Evolutionary conservation across 2,888 invertebrate genomes (phyloP).

Genomic region (Heliconius sara): DNA sequence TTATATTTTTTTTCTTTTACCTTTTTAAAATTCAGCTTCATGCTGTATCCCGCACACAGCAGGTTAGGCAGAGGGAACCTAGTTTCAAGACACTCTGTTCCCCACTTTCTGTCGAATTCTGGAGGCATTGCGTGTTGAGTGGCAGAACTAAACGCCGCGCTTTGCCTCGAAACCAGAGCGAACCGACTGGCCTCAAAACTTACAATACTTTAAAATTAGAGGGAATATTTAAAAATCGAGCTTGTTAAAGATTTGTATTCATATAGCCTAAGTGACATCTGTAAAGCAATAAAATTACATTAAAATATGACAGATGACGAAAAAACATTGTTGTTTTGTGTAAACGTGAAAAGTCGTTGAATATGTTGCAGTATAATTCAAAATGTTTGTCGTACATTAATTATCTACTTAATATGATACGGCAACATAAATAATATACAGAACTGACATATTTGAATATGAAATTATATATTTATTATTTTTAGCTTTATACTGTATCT

Average conservation of each 20-base stretch:
- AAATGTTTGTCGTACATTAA: conserved; percentile 1
- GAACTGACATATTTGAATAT: not conserved
- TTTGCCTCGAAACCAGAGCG: too few species aligned
- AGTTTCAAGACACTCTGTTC: too few species aligned
- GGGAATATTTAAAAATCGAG: not conserved
- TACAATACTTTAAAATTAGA: not conserved
- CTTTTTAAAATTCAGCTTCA: too few species aligned
- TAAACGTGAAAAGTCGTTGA: not conserved
- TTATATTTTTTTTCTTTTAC: not conserved
- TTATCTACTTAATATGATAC: conserved; percentile 11
- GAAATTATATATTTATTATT: not conserved
- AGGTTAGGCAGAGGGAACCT: too few species aligned
- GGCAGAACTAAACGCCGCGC: too few species aligned
- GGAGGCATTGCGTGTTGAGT: too few species aligned
- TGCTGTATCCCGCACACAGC: too few species aligned
- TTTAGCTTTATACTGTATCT: not conserved
- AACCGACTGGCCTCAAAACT: not conserved
- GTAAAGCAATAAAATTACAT: not conserved
- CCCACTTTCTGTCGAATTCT: too few species aligned
- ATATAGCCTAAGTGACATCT: not conserved
- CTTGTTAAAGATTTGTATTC: not conserved
- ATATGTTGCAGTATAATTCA: not conserved
- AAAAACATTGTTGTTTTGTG: not conserved
- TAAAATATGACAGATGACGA: conserved; percentile 3
- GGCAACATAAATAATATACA: not conserved